Evolutionary conservation across 2,888 invertebrate genomes (phyloP), one percentile per base, ranked within the genome.

Genomic region (Lycocerus yunnanus): DNA sequence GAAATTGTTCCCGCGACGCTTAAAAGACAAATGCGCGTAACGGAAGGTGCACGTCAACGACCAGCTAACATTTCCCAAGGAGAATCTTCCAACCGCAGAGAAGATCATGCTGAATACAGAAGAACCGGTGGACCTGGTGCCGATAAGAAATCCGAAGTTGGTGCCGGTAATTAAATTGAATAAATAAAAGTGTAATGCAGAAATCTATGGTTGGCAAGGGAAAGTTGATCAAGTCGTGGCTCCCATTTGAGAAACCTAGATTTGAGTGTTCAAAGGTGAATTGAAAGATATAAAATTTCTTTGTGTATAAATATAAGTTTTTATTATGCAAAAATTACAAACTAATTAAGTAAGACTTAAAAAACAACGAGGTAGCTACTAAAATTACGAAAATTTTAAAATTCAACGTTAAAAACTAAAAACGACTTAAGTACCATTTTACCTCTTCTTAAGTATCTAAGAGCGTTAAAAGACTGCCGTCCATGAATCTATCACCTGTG

Each of bases 1-100:
- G 99, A 99, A 92, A 99, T 99, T 88, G 98, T 99, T 43, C 99
- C 99, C 58, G 94, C 98, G 1, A 99, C 99, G 0, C 90, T 99
- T 80, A 99, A 98, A 89, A 92, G 97, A 79, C 97, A 96, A 81
- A 92, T 93, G 10, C 92, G 97, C 79, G 43, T 43, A 5, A 91
- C 95, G 3, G 97, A 97, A 87, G 92, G 96, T 2, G 93, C 94
- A 27, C 92, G 97, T 73, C 93, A 96, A 69, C 91, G 96, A 77
- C 91, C 92, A 0, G 90, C 93, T 60, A 89, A 92, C 3, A 91
- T 92, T 58, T 90, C 93, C 15, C 89, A 93, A 80, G 89, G 90
- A 61, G 93, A 95, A 78, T 89, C 90, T 63, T 90, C 91, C 6
- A 92, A 94, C 84, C 91, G 93, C 3, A 92, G 93, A 0, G 96